Percentiles rank a stretch among this genome's conserved stretches.
Conservation (phyloP, 1,140 invertebrate genomes). For the Apolygus lucorum region DNA sequence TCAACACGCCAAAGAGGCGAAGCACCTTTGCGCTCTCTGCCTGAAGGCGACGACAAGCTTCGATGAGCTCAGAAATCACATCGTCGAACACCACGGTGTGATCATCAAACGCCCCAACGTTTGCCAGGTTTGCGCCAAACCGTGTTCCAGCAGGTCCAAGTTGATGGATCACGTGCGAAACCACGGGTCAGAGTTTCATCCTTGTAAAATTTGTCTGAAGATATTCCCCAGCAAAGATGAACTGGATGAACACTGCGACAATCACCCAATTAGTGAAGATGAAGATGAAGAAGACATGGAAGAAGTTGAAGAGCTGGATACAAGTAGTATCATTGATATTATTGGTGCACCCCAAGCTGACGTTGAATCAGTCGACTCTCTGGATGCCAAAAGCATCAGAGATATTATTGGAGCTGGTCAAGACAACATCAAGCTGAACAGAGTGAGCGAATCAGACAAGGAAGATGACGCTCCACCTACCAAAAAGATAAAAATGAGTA, state of each 20-base stretch:
- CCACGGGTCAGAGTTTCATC: slow-evolving; percentile 49
- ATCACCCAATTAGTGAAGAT: slow-evolving; percentile 32
- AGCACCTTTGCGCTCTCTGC: slow-evolving; percentile 50
- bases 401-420: slow-evolving; percentile 25
- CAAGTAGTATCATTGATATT: slow-evolving; percentile 23
- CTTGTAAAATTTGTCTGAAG: slow-evolving; percentile 50
- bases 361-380: slow-evolving; percentile 10
- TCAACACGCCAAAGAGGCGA: slow-evolving; percentile 36
- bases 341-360: slow-evolving; percentile 19
- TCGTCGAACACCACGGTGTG: slow-evolving; percentile 44
- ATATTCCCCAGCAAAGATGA: slow-evolving; percentile 46
- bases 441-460: background rate
- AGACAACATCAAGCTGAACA: slow-evolving; percentile 15
- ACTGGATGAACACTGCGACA: slow-evolving; percentile 35
- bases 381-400: slow-evolving; percentile 23
- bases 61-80: slow-evolving; percentile 48
- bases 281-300: slow-evolving; percentile 28
- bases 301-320: slow-evolving; percentile 25
- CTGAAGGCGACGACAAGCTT: slow-evolving; percentile 48
- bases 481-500: background rate
- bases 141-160: slow-evolving; percentile 51
- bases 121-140: slow-evolving; percentile 52
- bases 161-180: slow-evolving; percentile 52
- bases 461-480: background rate
- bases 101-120: slow-evolving; percentile 46